Base-by-base conservation (phyloP, 2,797 vertebrate species). In the Petrocephalus schoutedeni region DNA sequence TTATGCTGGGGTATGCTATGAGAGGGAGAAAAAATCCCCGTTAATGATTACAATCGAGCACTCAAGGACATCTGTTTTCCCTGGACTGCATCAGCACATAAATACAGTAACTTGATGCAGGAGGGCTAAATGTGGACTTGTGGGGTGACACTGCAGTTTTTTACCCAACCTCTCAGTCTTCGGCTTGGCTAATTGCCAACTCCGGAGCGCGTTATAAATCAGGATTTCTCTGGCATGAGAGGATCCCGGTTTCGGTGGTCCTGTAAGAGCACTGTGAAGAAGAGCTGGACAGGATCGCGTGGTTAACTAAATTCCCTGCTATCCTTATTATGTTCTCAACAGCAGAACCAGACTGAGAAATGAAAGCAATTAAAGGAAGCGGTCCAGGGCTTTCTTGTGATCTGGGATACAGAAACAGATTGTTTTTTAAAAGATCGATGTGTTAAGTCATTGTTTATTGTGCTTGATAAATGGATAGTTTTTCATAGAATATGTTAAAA, bases 41-140 rank as follows among this genome's bases (percentile, higher is more conserved):
- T 91, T 92, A 93, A 92, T 93, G 90, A 93, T 91, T 90, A 89
- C 88, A 89, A 86, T 88, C 85, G 67, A 23, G 86, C 90, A 87
- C 89, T 91, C 89, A 90, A 91, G 91, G 92, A 92, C 92, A 90
- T 92, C 89, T 91, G 90, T 91, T 91, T 71, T 91, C 91, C 90
- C n/a, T 54, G 19, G 90, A 93, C 92, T 92, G 91, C 59, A 89
- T 93, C 92, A 92, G 93, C 89, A 87, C 88, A 89, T 88, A 90
- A 88, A 90, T 88, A 91, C 88, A 87, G 91, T 89, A 88, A 92
- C 91, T 82, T 89, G 89, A 92, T 90, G 91, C 92, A 89, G 88
- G 88, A 88, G 86, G 90, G 89, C 91, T 92, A 89, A 91, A 90
- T 91, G 90, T 92, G 89, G 85, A 91, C 89, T 91, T 86, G 41